These are phyloP conservation scores for Trematocara stigmaticum DNA, from an alignment of 2,113 vertebrate species.

Conservation along the genomic window DNA sequence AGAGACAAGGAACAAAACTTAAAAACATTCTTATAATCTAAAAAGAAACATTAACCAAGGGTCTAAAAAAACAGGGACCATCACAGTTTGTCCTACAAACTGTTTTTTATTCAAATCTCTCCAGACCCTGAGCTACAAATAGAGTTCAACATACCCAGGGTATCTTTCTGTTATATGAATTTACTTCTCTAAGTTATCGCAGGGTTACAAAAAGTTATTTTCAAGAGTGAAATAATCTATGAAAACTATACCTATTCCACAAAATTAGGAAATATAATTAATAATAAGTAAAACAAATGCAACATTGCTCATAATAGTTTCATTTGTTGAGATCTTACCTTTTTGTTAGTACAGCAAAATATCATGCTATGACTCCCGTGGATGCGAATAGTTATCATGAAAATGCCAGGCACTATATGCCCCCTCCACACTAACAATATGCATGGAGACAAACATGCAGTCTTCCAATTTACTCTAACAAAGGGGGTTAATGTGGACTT, in stretches of 20 bases:
- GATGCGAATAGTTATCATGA: background rate
- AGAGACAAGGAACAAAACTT: background rate
- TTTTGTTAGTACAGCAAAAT: background rate
- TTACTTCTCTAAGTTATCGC: background rate
- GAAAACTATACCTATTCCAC: background rate
- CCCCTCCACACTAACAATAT: background rate
- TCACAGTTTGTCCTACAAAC: background rate
- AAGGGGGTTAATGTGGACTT: constrained; percentile 26
- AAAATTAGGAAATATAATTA: background rate
- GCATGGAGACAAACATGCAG: background rate
- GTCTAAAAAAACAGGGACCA: background rate
- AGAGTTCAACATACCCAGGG: background rate
- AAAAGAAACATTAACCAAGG: background rate
- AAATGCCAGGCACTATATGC: background rate
- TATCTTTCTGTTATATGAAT: accelerated
- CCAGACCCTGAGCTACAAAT: background rate
- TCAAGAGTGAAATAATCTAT: background rate
- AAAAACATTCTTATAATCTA: background rate
- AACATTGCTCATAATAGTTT: accelerated
- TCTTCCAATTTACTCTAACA: constrained; percentile 1
- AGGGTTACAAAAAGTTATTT: background rate
- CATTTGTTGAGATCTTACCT: background rate
- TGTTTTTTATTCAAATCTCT: background rate
- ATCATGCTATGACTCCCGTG: background rate
- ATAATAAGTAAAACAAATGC: background rate